Evolutionary conservation across 2,797 vertebrate species (phyloP), one percentile per base, ranked within the genome.

Genomic region (Clamator glandarius): DNA sequence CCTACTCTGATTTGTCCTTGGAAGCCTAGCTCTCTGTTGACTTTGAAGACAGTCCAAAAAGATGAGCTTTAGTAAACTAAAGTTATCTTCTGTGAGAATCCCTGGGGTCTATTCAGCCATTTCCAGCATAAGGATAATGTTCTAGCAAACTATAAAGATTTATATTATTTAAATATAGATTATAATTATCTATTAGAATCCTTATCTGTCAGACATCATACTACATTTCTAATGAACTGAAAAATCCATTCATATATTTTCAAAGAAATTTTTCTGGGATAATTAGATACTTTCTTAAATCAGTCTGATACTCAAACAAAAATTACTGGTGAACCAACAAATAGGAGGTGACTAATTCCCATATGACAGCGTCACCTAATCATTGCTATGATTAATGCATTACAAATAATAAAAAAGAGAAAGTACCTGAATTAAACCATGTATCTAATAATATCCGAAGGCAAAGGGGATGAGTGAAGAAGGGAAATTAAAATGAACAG

Each of bases 201-300:
- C 61, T n/a, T 50, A 85, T 72, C 58, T 87, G 9, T 68, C 46
- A 92, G 84, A 93, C 91, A 89, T 83, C 41, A 61, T 33, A 33
- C 18, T 24, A 77, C 63, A 50, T 3, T 80, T 94, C 93, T 85
- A 94, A 93, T 54, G 64, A 92, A 75, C 61, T 59, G 36, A 87
- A 94, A 94, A 92, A 87, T 85, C 36, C 54, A 64, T 92, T 93
- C 13, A 39, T 59, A 23, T 80, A n/a, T 87, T 93, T 93, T 85
- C 75, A 87, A 92, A 94, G 48, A 89, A 80, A 16, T 46, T 79
- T 95, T 92, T 13, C 57, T 50, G 12, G 50, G 35, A 46, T 96
- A 93, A 94, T 92, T 90, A 87, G 39, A 85, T 61, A 57, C 26
- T 85, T 91, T 87, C 57, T 78, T 75, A 94, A 86, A 88, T 78